These are phyloP conservation scores for Saccostrea echinata DNA, from an alignment of 1,140 invertebrate species.

Conservation along the genomic window DNA sequence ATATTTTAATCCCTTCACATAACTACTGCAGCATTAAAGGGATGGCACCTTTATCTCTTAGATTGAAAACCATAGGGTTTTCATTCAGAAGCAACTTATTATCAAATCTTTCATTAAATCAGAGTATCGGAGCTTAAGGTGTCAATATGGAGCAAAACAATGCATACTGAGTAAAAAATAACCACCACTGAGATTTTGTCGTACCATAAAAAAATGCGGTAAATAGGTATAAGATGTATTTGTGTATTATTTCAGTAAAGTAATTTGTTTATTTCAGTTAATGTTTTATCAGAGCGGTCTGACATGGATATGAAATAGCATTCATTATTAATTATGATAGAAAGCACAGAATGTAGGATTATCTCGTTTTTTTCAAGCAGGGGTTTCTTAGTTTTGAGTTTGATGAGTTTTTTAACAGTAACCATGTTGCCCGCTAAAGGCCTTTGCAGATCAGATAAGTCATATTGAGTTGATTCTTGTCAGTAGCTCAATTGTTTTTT, in stretches of 20 bases:
- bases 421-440: slow-evolving; percentile 37
- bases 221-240: background rate
- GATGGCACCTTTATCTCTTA: slow-evolving; percentile 25
- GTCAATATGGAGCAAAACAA: slow-evolving; percentile 4
- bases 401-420: slow-evolving; percentile 37
- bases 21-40: background rate
- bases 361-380: background rate
- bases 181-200: background rate
- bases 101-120: slow-evolving; percentile 34
- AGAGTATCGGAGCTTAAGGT: slow-evolving; percentile 5
- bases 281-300: slow-evolving; percentile 9
- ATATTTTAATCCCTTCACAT: background rate
- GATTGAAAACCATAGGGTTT: slow-evolving; percentile 36
- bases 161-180: slow-evolving; percentile 4
- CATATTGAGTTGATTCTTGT: slow-evolving; percentile 25
- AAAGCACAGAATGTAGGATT: slow-evolving; percentile 8
- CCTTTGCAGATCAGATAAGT: slow-evolving; percentile 16
- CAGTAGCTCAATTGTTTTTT: slow-evolving; percentile 31
- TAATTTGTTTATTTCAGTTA: slow-evolving; percentile 33
- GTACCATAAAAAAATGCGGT: background rate
- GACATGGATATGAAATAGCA: slow-evolving; percentile 35
- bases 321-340: slow-evolving; percentile 40
- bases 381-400: background rate
- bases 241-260: background rate
- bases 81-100: slow-evolving; percentile 29